Evolutionary conservation across 2,113 vertebrate genomes (phyloP).

Genomic region (Cygnus atratus): DNA sequence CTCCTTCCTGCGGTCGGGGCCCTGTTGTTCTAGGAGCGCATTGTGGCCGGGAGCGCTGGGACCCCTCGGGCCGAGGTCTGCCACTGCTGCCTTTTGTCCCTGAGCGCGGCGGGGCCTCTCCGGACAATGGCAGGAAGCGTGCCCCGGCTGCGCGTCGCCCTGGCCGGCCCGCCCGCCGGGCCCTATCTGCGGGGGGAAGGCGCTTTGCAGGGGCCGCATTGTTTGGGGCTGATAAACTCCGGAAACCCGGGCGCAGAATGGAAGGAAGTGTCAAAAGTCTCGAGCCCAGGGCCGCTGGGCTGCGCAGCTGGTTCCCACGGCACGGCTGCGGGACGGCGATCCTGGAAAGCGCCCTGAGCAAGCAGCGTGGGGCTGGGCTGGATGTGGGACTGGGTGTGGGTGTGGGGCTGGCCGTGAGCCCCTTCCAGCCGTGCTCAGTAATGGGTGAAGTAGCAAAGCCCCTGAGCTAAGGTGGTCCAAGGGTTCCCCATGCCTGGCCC

Average conservation of each 20-base stretch:
- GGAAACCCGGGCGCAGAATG: conserved; percentile 76
- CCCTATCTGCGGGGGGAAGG: conserved; percentile 31
- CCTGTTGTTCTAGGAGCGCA: not conserved
- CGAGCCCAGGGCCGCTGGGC: not conserved
- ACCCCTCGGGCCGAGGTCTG: not conserved
- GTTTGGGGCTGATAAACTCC: conserved; percentile 75
- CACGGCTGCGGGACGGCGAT: not conserved
- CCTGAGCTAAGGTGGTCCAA: fast-evolving
- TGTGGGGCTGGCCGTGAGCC: not conserved
- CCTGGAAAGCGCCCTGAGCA: not conserved
- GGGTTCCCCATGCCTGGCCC: fast-evolving
- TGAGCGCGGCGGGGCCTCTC: not conserved
- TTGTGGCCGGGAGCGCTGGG: not conserved
- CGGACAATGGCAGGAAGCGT: conserved; percentile 71
- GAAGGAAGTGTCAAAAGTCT: conserved; percentile 70
- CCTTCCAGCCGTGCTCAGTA: not conserved
- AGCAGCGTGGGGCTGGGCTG: not conserved
- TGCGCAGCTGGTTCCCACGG: conserved; percentile 72
- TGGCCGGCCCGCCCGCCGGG: not conserved
- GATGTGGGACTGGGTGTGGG: fast-evolving
- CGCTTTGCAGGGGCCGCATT: conserved; percentile 65
- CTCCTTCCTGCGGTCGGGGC: fast-evolving
- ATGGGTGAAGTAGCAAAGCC: not conserved
- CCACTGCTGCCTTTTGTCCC: conserved; percentile 33
- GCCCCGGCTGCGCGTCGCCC: conserved; percentile 13